Evolutionary conservation across 2,888 invertebrate genomes (phyloP).

Genomic region (Thereva unica): DNA sequence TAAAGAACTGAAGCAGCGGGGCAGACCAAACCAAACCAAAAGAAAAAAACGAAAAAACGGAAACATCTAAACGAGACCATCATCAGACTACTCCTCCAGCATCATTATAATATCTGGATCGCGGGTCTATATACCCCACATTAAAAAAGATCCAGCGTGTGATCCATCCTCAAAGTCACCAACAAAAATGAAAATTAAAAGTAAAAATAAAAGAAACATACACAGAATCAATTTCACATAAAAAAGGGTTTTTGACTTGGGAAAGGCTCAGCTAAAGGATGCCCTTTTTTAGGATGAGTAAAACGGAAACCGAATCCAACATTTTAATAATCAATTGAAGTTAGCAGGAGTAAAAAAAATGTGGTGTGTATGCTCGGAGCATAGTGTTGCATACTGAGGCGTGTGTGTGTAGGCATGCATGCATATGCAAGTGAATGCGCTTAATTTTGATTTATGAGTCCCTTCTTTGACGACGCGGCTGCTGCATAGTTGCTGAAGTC

Average conservation of each 20-base stretch:
- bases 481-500: neutral
- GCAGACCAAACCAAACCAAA: neutral
- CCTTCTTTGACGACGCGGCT: slow-evolving; percentile 37
- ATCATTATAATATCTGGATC: neutral
- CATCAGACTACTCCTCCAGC: neutral
- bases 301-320: slow-evolving; percentile 38
- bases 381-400: too few relatives aligned
- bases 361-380: neutral
- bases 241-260: slow-evolving; percentile 18
- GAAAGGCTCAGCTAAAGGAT: neutral
- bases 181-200: too few relatives aligned
- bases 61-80: slow-evolving; percentile 13
- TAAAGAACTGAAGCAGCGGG: slow-evolving; percentile 3
- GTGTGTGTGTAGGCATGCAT: too few relatives aligned
- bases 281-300: neutral
- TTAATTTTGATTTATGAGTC: slow-evolving; percentile 43
- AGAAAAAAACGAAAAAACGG: slow-evolving; percentile 20
- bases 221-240: neutral
- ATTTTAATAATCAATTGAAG: slow-evolving; percentile 37
- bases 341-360: slow-evolving; percentile 1
- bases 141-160: too few relatives aligned
- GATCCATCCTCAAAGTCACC: too few relatives aligned
- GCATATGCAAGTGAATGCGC: slow-evolving; percentile 38
- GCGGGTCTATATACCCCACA: too few relatives aligned
- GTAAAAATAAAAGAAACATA: too few relatives aligned